Conservation (phyloP, 2,797 vertebrate species). For the Salmo trutta region DNA sequence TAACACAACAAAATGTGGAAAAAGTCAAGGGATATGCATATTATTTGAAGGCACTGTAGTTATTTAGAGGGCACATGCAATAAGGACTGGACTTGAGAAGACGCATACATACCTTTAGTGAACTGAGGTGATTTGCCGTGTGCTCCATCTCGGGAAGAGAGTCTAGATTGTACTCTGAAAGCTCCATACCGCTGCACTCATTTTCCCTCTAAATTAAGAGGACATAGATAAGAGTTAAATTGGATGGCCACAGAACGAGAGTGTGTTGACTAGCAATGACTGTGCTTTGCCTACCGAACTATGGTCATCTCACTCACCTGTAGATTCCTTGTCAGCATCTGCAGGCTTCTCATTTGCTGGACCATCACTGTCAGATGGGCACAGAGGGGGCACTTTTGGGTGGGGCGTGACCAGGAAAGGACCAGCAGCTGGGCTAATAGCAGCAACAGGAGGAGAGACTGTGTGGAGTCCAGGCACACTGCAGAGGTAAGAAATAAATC, state of each 20-base stretch:
- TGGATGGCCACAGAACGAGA: background rate
- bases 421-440: slow-evolving; percentile 59
- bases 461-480: slow-evolving; percentile 47
- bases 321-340: slow-evolving; percentile 19
- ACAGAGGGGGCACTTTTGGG: slow-evolving; percentile 21
- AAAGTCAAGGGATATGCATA: no score
- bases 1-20: no score
- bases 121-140: background rate
- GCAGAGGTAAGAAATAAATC: slow-evolving; percentile 31
- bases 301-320: slow-evolving; percentile 1
- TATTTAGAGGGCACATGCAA: background rate
- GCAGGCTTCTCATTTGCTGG: slow-evolving; percentile 35
- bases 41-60: no score
- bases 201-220: slow-evolving; percentile 30
- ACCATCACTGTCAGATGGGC: slow-evolving; percentile 28
- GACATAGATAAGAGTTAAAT: background rate
- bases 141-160: slow-evolving; percentile 41
- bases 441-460: slow-evolving; percentile 59
- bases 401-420: slow-evolving; percentile 33
- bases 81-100: background rate
- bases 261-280: no score
- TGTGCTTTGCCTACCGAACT: background rate
- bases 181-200: background rate
- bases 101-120: slow-evolving; percentile 38
- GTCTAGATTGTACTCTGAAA: slow-evolving; percentile 33